Evolutionary conservation across 53 echinoderm and acorn worm species (phyloP), one percentile per base, ranked within the genome.

Genomic region (Pentamera pediparva): DNA sequence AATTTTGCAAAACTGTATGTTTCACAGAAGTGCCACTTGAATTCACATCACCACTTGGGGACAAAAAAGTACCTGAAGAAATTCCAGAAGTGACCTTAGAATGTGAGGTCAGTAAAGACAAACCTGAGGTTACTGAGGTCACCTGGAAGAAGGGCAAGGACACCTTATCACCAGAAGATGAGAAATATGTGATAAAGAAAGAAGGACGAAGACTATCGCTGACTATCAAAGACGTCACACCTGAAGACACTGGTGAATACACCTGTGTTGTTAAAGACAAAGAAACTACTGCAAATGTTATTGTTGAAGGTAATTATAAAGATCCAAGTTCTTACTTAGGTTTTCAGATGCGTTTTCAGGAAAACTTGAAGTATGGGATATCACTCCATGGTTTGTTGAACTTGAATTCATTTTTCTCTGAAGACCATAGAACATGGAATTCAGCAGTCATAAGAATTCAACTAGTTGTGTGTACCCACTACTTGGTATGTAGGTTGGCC

Each of bases 141-240:
- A 82, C 72, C 62, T 96, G 96, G 96, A 86, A 83, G 24, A 96
- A 88, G 59, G 88, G 85, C 70, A 91, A 88, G 19, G 78, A 88
- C 55, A 80, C 84, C 17, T 59, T 89, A 0, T 56, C 81, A 30
- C 78, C 78, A 8, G 78, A 77, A 28, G 86, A 82, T 41, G 87
- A 79, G 48, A 91, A 91, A 75, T 91, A 81, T 84, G 84, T 81
- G 47, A 63, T 86, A 41, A 81, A 82, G 85, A 63, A 79, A 45
- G 47, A n/a, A 45, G n/a, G 70, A 79, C 40, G 79, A 67, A 3
- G 69, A 79, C 26, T 65, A 9, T 77, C 85, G 5, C 78, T 92
- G 59, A 82, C 87, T 32, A 82, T 96, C 76, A 85, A 85, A 29
- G 78, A 91, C 47, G 64, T 81, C 11, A 73, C 77, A n/a, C 36